A percentile compares a stretch with the other conserved stretches of the same genome.
Conservation (phyloP, 2,888 invertebrate species). For the Tuberolachnus salignus region DNA sequence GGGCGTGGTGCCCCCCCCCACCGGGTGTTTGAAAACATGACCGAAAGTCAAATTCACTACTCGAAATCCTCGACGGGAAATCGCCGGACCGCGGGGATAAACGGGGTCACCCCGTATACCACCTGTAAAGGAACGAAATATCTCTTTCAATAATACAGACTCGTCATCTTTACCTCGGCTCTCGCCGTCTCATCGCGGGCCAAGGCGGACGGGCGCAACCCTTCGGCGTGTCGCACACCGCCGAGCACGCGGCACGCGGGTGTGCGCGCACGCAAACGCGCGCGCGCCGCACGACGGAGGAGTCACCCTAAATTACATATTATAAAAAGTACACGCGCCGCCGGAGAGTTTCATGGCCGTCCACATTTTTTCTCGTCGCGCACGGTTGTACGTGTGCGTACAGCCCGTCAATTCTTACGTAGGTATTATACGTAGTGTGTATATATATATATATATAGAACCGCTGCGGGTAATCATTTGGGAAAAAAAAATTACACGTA, state of each 20-base stretch:
- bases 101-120: no score
- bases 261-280: background rate
- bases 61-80: no score
- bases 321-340: background rate
- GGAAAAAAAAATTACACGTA: background rate
- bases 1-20: no score
- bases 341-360: constrained; percentile 46
- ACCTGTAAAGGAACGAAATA: no score
- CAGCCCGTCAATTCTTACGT: constrained; percentile 5
- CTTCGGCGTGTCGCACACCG: constrained; percentile 40
- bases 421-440: no score
- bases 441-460: no score
- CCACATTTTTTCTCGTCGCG: constrained; percentile 39
- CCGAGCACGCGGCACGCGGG: background rate
- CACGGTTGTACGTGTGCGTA: background rate
- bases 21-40: no score
- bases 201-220: constrained; percentile 39
- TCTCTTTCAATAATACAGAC: no score
- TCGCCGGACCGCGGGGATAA: no score
- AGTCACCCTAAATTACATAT: constrained; percentile 7
- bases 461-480: constrained; percentile 44
- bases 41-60: no score
- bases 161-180: no score
- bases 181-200: background rate
- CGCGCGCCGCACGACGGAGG: background rate